Evolutionary conservation across 1,140 invertebrate species (phyloP).

Genomic region (Sarcophaga bullata): DNA sequence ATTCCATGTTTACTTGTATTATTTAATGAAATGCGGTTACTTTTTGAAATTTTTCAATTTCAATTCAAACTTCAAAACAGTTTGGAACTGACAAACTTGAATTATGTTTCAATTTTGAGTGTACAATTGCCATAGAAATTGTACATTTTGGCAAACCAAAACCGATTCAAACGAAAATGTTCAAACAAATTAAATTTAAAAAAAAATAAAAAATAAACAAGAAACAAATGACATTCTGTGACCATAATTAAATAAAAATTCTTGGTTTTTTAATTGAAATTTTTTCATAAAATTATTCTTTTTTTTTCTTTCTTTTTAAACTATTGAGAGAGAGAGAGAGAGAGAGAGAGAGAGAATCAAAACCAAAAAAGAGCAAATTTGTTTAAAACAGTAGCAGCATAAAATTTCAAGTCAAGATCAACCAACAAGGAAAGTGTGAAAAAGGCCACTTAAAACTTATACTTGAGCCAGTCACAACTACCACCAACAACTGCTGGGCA

Average conservation of each 20-base stretch:
- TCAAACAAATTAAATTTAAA: conserved; percentile 11
- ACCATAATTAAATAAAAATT: conserved; percentile 20
- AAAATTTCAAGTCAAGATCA: conserved; percentile 5
- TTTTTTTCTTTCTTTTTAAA: background rate
- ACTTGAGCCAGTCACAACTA: background rate
- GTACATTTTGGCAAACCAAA: background rate
- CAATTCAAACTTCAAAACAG: no score
- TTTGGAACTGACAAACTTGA: no score
- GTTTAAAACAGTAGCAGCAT: background rate
- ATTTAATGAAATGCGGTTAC: no score
- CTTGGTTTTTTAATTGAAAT: conserved; percentile 11
- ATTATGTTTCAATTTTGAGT: background rate
- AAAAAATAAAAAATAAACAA: background rate
- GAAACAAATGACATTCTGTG: background rate
- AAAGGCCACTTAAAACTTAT: background rate
- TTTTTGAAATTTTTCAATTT: no score
- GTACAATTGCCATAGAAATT: background rate
- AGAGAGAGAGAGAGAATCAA: background rate
- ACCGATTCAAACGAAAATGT: background rate
- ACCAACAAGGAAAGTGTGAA: background rate
- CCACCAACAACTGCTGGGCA: background rate
- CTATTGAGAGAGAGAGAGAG: no score
- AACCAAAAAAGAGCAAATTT: background rate
- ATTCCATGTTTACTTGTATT: no score
- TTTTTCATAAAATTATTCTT: background rate